Evolutionary conservation across 2,113 vertebrate species (phyloP).

Genomic region (Herpailurus yagouaroundi): DNA sequence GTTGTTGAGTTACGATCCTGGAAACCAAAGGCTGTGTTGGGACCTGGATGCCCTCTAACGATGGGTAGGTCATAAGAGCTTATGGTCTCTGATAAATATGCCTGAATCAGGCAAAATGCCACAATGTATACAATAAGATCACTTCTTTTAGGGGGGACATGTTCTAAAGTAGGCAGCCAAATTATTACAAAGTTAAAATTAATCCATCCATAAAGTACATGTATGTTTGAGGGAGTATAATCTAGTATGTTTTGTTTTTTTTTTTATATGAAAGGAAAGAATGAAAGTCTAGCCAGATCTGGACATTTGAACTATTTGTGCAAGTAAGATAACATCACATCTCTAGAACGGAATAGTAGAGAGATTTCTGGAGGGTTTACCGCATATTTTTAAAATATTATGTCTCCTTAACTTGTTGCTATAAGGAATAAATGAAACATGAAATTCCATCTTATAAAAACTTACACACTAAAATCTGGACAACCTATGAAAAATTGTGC

Average conservation of each 20-base stretch:
- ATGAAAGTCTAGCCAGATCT: not conserved
- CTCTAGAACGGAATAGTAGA: not conserved
- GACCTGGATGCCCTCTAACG: not conserved
- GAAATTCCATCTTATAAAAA: not conserved
- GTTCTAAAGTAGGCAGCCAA: not conserved
- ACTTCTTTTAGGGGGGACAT: not conserved
- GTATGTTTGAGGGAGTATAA: not conserved
- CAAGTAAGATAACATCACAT: not conserved
- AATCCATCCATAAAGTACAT: not conserved
- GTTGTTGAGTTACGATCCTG: not conserved
- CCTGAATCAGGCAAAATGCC: not conserved
- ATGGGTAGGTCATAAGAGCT: not conserved
- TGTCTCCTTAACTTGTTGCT: not conserved
- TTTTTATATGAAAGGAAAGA: not conserved
- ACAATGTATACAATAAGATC: not conserved
- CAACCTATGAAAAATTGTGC: not conserved
- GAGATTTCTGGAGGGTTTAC: not conserved
- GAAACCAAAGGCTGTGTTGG: not conserved
- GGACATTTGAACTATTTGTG: not conserved
- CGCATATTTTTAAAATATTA: not conserved
- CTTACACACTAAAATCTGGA: not conserved
- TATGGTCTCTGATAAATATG: not conserved
- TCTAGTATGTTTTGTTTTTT: not conserved
- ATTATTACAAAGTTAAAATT: not conserved
- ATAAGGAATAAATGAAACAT: conserved; percentile 30